phyloP scores from a whole-genome alignment of 1,140 invertebrate genomes.

The Psix sp. region DNA sequence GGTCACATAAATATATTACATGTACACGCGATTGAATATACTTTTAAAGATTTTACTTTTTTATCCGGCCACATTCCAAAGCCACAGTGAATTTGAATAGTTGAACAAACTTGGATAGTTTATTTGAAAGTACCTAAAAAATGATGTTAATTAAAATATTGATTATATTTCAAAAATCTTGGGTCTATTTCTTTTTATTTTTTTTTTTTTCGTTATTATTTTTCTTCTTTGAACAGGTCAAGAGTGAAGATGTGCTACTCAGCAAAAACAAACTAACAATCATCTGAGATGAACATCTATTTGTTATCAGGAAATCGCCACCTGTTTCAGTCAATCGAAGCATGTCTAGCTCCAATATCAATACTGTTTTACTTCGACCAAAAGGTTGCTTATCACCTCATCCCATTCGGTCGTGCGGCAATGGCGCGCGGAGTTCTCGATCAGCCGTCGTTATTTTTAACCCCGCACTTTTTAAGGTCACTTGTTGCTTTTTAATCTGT shows the following conservation, averaged over 20 bases:
- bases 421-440: conserved; percentile 72
- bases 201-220: too few species aligned
- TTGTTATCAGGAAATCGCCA: conserved; percentile 42
- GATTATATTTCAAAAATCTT: too few species aligned
- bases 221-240: neutral
- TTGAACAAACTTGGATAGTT: too few species aligned
- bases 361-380: conserved; percentile 64
- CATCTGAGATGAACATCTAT: conserved; percentile 22
- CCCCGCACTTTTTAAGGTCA: conserved; percentile 74
- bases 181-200: too few species aligned
- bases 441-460: conserved; percentile 74
- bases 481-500: conserved; percentile 76
- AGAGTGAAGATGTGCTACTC: conserved; percentile 1
- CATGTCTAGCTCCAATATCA: conserved; percentile 50
- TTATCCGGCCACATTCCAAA: too few species aligned
- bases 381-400: conserved; percentile 68
- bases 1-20: too few species aligned
- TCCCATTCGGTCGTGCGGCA: conserved; percentile 60
- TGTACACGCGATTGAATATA: too few species aligned
- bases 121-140: too few species aligned
- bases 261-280: conserved; percentile 9
- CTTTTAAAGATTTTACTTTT: too few species aligned
- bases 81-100: too few species aligned
- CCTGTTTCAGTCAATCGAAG: conserved; percentile 52
- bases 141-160: too few species aligned